Percentiles rank a stretch among this genome's conserved stretches.
phyloP scores from a whole-genome alignment of 2,888 invertebrate genomes.

The Eilema griseolum region DNA sequence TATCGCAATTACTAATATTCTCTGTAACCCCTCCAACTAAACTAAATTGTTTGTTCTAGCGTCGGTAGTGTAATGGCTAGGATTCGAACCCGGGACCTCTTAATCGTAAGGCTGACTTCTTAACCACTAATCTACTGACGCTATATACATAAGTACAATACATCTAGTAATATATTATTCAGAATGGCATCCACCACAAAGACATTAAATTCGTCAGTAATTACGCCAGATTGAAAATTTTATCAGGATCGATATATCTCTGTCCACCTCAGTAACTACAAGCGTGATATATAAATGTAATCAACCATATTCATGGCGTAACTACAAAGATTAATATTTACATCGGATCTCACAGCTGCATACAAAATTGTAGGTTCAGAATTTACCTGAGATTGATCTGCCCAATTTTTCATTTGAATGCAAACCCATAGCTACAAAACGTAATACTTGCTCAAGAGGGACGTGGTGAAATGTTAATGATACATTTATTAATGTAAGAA shows the following conservation, averaged over 20 bases:
- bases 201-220: neutral
- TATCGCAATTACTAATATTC: too few relatives aligned
- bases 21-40: too few relatives aligned
- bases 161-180: neutral
- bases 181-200: neutral
- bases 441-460: constrained; percentile 5
- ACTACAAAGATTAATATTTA: neutral
- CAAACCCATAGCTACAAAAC: constrained; percentile 2
- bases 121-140: too few relatives aligned
- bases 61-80: too few relatives aligned
- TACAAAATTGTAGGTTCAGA: neutral
- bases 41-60: too few relatives aligned
- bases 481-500: neutral
- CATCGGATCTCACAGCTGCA: neutral
- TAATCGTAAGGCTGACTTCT: too few relatives aligned
- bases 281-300: neutral
- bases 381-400: neutral
- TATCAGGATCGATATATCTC: neutral
- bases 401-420: constrained; percentile 7
- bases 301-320: neutral
- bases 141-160: too few relatives aligned
- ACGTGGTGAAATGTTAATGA: neutral
- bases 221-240: neutral
- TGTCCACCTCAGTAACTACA: neutral
- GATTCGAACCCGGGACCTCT: too few relatives aligned